These are phyloP conservation scores for Syngnathus rostellatus DNA, from an alignment of 2,797 vertebrate genomes.

Conservation along the genomic window DNA sequence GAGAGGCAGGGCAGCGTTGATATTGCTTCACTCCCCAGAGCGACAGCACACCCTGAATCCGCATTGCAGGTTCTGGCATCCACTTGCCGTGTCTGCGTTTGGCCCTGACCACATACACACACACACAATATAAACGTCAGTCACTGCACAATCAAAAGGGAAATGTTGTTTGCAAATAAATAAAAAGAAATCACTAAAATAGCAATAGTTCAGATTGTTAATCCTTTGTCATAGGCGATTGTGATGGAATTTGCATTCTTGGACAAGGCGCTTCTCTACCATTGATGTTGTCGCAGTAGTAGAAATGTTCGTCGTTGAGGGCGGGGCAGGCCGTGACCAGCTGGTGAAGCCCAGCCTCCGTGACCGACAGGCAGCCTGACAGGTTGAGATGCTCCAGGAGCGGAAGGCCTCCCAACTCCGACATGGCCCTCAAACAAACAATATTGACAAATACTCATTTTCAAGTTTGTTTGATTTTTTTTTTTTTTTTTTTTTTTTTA, in stretches of 20 bases:
- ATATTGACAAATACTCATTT: neutral
- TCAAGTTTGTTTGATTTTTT: too few relatives aligned
- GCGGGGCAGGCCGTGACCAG: conserved; percentile 88
- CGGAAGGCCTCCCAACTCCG: conserved; percentile 87
- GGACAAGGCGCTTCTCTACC: conserved; percentile 64
- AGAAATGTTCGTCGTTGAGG: conserved; percentile 95
- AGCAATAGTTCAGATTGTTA: neutral
- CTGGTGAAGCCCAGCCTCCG: conserved; percentile 88
- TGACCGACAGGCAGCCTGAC: conserved; percentile 90
- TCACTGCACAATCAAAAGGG: too few relatives aligned
- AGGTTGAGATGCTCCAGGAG: conserved; percentile 92
- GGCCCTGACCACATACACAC: conserved; percentile 75
- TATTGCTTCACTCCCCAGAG: conserved; percentile 82
- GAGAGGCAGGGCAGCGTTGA: conserved; percentile 26
- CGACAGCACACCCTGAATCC: conserved; percentile 98
- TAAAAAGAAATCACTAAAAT: neutral
- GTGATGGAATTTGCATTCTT: neutral
- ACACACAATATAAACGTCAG: too few relatives aligned
- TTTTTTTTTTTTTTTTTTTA: too few relatives aligned
- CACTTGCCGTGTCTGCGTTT: conserved; percentile 92
- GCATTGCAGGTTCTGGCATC: conserved; percentile 99
- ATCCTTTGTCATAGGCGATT: too few relatives aligned
- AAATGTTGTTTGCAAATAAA: too few relatives aligned
- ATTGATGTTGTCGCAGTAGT: conserved; percentile 99
- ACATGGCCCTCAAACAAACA: conserved; percentile 75